Conservation (phyloP, 2,888 invertebrate genomes). For the Shargacucullia verbasci region DNA sequence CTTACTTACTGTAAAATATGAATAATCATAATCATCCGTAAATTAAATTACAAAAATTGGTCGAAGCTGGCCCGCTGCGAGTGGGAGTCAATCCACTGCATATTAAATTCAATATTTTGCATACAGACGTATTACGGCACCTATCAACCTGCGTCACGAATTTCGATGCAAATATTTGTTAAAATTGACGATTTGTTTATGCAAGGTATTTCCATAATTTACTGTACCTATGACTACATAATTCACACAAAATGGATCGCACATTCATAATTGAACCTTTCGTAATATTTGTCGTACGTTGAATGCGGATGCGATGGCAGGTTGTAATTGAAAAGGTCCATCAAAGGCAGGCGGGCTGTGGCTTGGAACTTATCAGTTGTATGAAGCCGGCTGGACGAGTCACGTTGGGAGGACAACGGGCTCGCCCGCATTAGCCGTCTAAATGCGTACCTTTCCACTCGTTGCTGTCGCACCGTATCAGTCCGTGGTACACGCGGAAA, state of each 20-base stretch:
- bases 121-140: conserved; percentile 32
- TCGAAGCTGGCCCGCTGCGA: background rate
- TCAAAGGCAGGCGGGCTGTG: conserved; percentile 31
- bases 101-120: conserved; percentile 23
- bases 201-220: conserved; percentile 57
- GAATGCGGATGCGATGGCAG: conserved; percentile 41
- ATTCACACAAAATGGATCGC: conserved; percentile 43
- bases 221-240: conserved; percentile 44
- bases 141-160: conserved; percentile 44
- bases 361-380: conserved; percentile 49
- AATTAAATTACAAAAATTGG: conserved; percentile 2
- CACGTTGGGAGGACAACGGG: conserved; percentile 58
- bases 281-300: conserved; percentile 36
- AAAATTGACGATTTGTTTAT: conserved; percentile 56
- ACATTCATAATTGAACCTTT: conserved; percentile 37
- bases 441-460: conserved; percentile 54
- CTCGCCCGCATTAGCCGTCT: conserved; percentile 53
- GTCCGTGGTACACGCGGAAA: conserved; percentile 29
- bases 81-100: background rate
- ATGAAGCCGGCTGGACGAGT: conserved; percentile 55
- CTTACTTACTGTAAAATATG: conserved; percentile 21
- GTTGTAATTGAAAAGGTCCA: conserved; percentile 37
- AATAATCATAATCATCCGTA: conserved; percentile 1
- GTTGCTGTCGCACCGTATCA: conserved; percentile 34
- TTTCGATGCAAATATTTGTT: conserved; percentile 59